These are phyloP conservation scores for Tiaroga cobitis DNA, from an alignment of 2,797 vertebrate genomes.

Conservation along the genomic window DNA sequence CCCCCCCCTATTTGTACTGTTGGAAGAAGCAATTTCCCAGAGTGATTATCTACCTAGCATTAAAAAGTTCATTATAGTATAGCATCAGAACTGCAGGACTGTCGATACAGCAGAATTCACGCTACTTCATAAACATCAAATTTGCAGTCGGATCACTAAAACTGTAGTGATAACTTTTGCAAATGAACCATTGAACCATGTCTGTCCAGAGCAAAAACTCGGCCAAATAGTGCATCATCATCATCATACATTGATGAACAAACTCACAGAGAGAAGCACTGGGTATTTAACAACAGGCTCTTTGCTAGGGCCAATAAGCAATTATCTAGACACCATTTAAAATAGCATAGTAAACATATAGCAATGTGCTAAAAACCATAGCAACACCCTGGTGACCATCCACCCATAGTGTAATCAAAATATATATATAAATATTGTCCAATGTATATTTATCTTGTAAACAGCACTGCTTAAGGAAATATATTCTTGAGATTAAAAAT, in stretches of 20 bases:
- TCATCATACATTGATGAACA: neutral
- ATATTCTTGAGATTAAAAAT: too few species aligned
- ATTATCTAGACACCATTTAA: neutral
- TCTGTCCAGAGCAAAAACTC: neutral
- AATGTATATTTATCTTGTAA: too few species aligned
- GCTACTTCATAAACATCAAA: constrained; percentile 15
- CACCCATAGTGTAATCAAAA: too few species aligned
- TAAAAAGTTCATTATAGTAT: constrained; percentile 15
- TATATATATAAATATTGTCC: too few species aligned
- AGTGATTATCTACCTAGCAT: constrained; percentile 38
- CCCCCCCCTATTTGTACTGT: constrained; percentile 9
- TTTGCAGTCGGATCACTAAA: neutral
- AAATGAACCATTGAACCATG: neutral
- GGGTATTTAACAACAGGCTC: neutral
- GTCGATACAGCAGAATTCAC: constrained; percentile 8
- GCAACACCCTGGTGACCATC: too few species aligned
- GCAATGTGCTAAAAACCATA: neutral
- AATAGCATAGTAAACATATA: neutral
- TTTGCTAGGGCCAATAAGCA: neutral
- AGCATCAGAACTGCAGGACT: neutral
- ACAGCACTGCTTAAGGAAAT: too few species aligned
- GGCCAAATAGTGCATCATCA: neutral
- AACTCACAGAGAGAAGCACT: neutral
- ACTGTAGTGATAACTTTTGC: neutral
- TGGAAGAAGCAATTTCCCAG: constrained; percentile 44